phyloP scores from a whole-genome alignment of 2,113 vertebrate species.

The Ailurus styani region DNA sequence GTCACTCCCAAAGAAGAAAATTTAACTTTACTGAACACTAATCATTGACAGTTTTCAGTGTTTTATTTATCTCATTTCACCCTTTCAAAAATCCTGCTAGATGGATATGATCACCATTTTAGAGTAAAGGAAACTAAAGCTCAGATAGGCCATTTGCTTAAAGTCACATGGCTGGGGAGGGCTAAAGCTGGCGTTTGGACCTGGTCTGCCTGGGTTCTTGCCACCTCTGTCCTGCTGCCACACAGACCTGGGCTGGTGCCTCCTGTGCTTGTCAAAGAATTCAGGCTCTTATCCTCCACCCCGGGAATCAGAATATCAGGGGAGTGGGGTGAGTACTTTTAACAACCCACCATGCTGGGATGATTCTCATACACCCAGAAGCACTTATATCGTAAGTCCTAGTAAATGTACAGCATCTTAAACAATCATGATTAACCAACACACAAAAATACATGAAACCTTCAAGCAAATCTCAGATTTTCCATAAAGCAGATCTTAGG shows the following conservation, averaged over 20 bases:
- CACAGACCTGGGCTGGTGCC: not conserved
- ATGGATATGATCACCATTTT: not conserved
- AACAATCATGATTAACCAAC: not conserved
- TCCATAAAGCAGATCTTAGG: not conserved
- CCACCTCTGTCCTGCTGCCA: accelerated
- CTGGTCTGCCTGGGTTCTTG: not conserved
- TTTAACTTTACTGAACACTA: not conserved
- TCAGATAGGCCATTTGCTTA: not conserved
- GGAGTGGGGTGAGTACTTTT: not conserved
- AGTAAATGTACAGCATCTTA: not conserved
- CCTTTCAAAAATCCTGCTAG: not conserved
- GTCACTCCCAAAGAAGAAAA: not conserved
- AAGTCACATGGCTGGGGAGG: not conserved
- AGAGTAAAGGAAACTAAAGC: not conserved
- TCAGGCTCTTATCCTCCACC: not conserved
- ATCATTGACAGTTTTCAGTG: not conserved
- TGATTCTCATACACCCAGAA: not conserved
- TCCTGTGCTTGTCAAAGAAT: not conserved
- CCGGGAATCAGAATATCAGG: not conserved
- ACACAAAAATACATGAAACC: not conserved
- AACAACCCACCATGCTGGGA: not conserved
- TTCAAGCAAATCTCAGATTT: not conserved
- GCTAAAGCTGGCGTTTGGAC: not conserved
- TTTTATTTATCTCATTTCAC: not conserved
- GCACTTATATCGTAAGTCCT: not conserved